Conservation (phyloP, 2,888 invertebrate genomes). For the Ennomos fuscantarius region DNA sequence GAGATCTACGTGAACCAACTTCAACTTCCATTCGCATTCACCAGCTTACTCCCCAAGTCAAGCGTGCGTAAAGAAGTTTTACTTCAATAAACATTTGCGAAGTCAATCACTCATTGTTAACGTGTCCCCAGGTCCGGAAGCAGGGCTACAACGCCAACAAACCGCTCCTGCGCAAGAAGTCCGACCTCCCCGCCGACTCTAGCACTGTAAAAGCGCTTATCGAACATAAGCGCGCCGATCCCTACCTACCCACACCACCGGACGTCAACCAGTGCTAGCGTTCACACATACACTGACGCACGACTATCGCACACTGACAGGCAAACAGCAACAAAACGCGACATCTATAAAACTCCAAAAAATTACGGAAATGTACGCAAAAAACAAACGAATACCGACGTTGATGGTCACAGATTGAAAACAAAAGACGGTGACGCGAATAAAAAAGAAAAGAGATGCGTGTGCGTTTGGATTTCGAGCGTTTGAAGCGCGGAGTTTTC, state of each 20-base stretch:
- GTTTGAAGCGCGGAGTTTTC: constrained; percentile 26
- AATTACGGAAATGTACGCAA: no score
- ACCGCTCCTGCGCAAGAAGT: constrained; percentile 96
- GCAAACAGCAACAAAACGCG: neutral
- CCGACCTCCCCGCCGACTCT: constrained; percentile 97
- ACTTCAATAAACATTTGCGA: no score
- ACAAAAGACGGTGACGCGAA: neutral
- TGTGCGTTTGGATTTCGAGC: constrained; percentile 27
- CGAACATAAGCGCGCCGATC: constrained; percentile 96
- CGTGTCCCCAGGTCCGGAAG: constrained; percentile 81
- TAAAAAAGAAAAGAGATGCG: constrained; percentile 12
- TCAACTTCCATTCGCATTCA: no score
- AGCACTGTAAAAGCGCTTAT: constrained; percentile 95
- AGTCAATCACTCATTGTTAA: no score
- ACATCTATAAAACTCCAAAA: no score
- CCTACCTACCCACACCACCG: constrained; percentile 93
- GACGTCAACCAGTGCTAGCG: constrained; percentile 86
- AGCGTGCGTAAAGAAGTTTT: no score
- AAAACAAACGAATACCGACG: no score
- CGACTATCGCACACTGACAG: constrained; percentile 1
- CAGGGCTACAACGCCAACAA: constrained; percentile 89
- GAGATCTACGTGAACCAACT: no score
- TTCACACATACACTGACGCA: constrained; percentile 3
- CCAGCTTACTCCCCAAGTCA: no score
- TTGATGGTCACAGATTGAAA: neutral